Evolutionary conservation across 2,888 invertebrate species (phyloP), one percentile per base, ranked within the genome.

Genomic region (Lepidocyrtinus sp.): DNA sequence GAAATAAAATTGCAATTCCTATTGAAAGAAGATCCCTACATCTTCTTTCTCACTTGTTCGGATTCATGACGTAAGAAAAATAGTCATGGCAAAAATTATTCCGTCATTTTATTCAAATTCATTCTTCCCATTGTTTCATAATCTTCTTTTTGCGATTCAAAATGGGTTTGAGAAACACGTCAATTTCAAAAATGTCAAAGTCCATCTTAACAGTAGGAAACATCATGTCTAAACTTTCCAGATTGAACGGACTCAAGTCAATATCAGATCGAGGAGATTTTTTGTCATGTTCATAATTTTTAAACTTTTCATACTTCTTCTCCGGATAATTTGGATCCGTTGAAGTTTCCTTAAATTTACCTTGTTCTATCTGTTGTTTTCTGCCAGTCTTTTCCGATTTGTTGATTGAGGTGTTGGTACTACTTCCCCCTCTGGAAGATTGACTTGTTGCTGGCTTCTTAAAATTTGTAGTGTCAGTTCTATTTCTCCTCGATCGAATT

Each of bases 111-210:
- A n/a, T n/a, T n/a, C n/a, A n/a, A n/a, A n/a, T n/a, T n/a, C n/a
- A n/a, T n/a, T n/a, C n/a, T n/a, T n/a, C n/a, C n/a, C n/a, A n/a
- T n/a, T n/a, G n/a, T n/a, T n/a, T n/a, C n/a, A n/a, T n/a, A n/a
- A n/a, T n/a, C 5, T 17, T 50, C 26, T 22, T 24, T 61, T 63
- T 73, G 55, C 24, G 26, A 50, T 59, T 45, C 1, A 67, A 5
- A 67, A 76, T 55, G 12, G 82, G 82, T 62, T 76, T 84, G 26
- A 84, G 45, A 62, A 82, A 83, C 65, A 78, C 36, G 24, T 84
- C 84, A 46, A 84, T 45, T 73, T 81, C 84, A 65, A 84, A 82
- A 46, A 84, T 64, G 17, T 84, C 81, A 69, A 82, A 84, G 61
- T 84, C 78, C 70, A 84, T 68, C 24, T 36, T 75, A 0, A 80